Evolutionary conservation across 2,113 vertebrate species (phyloP).

Genomic region (Telmatochromis sp.): DNA sequence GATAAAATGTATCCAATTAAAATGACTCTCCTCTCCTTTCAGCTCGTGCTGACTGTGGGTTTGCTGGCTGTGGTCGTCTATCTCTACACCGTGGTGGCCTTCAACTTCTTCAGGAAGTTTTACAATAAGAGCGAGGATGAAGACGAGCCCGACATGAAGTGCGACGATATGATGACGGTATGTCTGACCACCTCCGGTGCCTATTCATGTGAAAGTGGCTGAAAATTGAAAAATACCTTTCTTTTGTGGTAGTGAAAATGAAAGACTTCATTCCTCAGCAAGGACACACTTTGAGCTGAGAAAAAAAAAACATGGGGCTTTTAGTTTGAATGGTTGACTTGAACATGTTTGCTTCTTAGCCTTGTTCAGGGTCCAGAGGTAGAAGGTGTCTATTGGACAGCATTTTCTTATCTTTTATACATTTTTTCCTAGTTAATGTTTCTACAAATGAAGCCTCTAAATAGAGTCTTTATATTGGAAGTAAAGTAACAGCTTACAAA

Average conservation of each 20-base stretch:
- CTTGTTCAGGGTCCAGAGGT: not conserved
- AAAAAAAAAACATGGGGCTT: not conserved
- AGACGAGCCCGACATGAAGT: conserved; percentile 96
- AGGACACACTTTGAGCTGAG: not conserved
- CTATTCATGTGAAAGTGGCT: not conserved
- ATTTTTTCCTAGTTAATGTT: not conserved
- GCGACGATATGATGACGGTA: conserved; percentile 98
- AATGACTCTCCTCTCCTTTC: not conserved
- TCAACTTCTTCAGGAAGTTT: conserved; percentile 99
- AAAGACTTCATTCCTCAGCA: not conserved
- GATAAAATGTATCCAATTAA: not conserved
- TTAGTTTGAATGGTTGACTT: not conserved
- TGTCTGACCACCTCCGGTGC: not conserved
- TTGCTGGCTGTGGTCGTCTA: conserved; percentile 94
- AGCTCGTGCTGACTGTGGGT: conserved; percentile 93
- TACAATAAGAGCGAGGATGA: conserved; percentile 98
- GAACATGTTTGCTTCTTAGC: not conserved
- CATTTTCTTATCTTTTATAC: not conserved
- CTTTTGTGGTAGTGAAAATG: not conserved
- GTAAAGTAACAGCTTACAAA: not conserved
- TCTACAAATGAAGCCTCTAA: not conserved
- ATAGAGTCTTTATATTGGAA: not conserved
- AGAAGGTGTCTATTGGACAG: not conserved
- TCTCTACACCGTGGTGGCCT: conserved; percentile 95
- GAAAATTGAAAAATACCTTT: not conserved